Evolutionary conservation across 92 coral and sea anemone species (phyloP).

Genomic region (Epizoanthus scotinus): DNA sequence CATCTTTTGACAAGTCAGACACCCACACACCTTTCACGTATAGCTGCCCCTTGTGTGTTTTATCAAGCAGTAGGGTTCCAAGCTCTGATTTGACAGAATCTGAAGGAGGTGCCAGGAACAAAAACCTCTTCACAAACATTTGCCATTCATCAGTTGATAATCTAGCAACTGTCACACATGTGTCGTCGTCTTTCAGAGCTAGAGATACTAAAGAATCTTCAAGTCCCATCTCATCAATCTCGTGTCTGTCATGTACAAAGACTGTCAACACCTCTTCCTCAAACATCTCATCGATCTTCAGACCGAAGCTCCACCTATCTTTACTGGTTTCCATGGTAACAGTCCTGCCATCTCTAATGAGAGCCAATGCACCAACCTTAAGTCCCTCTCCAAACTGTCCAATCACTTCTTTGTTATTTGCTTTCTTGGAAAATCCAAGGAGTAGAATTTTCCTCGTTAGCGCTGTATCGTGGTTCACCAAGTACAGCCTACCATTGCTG

Average conservation of each 20-base stretch:
- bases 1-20: conserved; percentile 54
- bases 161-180: conserved; percentile 51
- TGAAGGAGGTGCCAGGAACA: conserved; percentile 54
- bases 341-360: conserved; percentile 54
- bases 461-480: conserved; percentile 48
- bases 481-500: conserved; percentile 22
- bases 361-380: conserved; percentile 60
- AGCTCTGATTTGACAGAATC: conserved; percentile 40
- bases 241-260: conserved; percentile 41
- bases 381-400: conserved; percentile 66
- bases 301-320: conserved; percentile 59
- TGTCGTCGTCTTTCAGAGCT: conserved; percentile 23
- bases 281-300: conserved; percentile 43
- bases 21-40: conserved; percentile 66
- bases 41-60: conserved; percentile 40
- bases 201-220: not conserved
- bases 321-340: conserved; percentile 58
- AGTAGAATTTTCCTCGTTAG: conserved; percentile 56
- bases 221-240: conserved; percentile 24
- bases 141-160: conserved; percentile 42
- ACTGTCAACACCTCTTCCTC: conserved; percentile 61
- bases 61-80: conserved; percentile 47
- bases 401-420: conserved; percentile 56
- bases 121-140: conserved; percentile 40
- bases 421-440: conserved; percentile 58